Percentiles rank a stretch among this genome's conserved stretches.
Conservation (phyloP, 2,888 invertebrate genomes). For the Dermolepida albohirtum region DNA sequence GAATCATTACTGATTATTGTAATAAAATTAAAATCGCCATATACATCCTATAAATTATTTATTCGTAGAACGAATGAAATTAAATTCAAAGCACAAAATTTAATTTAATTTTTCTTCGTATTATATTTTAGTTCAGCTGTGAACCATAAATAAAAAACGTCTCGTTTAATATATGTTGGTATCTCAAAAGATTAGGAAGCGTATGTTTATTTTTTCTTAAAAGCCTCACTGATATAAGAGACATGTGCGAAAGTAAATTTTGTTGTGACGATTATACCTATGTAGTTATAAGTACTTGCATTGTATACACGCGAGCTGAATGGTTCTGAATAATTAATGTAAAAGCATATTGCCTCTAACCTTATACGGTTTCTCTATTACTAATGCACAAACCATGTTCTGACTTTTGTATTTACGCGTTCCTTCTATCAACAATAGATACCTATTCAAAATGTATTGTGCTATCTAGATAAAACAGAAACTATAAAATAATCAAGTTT, state of each 20-base stretch:
- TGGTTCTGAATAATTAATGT: constrained; percentile 34
- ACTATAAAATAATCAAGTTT: constrained; percentile 21
- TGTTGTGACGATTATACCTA: background rate
- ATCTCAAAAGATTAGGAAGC: no score
- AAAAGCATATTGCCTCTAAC: constrained; percentile 33
- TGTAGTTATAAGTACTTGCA: constrained; percentile 2
- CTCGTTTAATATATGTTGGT: no score
- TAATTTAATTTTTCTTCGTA: no score
- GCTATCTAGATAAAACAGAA: constrained; percentile 15
- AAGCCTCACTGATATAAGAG: no score
- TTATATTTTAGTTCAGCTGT: no score
- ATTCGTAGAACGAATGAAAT: no score
- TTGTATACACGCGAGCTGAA: constrained; percentile 1
- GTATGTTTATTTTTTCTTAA: no score
- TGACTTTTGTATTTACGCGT: constrained; percentile 25
- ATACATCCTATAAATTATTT: background rate
- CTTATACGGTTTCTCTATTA: constrained; percentile 18
- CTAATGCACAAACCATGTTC: constrained; percentile 35
- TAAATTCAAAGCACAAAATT: no score
- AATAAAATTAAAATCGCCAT: background rate
- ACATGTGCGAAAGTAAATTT: no score
- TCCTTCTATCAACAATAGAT: constrained; percentile 18
- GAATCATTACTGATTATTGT: background rate
- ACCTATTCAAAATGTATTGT: constrained; percentile 8
- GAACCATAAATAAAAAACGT: no score